These are phyloP conservation scores for Formica aserva DNA, from an alignment of 2,888 invertebrate species.

Conservation along the genomic window DNA sequence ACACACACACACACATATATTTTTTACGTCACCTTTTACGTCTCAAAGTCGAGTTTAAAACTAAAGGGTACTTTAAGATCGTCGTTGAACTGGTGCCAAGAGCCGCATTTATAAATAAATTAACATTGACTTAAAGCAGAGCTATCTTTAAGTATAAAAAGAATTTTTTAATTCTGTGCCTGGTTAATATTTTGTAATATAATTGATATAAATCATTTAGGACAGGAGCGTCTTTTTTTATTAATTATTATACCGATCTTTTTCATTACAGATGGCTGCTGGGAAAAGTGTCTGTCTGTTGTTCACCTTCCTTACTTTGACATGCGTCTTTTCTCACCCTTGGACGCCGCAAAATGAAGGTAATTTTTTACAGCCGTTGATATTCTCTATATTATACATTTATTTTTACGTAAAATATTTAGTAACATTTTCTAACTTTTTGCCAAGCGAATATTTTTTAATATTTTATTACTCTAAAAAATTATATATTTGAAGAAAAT, in stretches of 20 bases:
- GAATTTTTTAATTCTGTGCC: conserved; percentile 1
- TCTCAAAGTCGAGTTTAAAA: conserved; percentile 39
- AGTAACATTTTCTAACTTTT: not conserved
- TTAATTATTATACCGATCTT: conserved; percentile 31
- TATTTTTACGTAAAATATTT: not conserved
- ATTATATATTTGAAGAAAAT: not conserved
- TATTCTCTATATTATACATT: not conserved
- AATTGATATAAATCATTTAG: not conserved
- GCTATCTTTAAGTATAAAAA: conserved; percentile 22
- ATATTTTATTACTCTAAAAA: not conserved
- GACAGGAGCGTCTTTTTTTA: not conserved
- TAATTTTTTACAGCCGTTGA: conserved; percentile 51
- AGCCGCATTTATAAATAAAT: conserved; percentile 50
- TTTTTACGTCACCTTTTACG: conserved; percentile 36
- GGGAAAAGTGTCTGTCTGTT: conserved; percentile 78
- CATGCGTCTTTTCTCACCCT: conserved; percentile 80
- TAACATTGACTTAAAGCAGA: conserved; percentile 50
- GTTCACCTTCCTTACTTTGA: conserved; percentile 77
- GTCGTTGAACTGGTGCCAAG: conserved; percentile 34
- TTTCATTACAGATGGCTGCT: conserved; percentile 83
- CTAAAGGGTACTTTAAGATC: conserved; percentile 31
- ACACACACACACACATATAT: not conserved
- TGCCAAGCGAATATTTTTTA: not conserved
- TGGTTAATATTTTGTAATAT: not conserved
- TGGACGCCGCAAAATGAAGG: conserved; percentile 70